These are phyloP conservation scores for Silurus asotus DNA, from an alignment of 2,113 vertebrate genomes.

Conservation along the genomic window DNA sequence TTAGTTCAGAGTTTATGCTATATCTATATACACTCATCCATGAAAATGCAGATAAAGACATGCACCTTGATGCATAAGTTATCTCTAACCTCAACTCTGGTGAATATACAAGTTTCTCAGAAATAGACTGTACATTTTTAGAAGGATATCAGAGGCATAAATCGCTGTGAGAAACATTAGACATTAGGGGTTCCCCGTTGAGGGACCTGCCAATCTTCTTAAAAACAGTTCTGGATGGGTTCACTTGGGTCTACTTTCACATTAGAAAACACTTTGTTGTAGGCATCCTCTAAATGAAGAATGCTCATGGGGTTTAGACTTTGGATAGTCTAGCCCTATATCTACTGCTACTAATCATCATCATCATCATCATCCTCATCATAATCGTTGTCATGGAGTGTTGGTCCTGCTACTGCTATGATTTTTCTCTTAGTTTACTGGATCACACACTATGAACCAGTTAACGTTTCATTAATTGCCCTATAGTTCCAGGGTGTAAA, in stretches of 20 bases:
- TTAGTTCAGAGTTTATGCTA: background rate
- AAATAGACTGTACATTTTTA: constrained; percentile 13
- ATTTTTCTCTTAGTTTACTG: background rate
- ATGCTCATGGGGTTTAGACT: background rate
- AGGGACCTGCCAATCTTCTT: background rate
- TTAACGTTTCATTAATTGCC: background rate
- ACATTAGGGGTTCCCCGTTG: background rate
- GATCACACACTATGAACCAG: background rate
- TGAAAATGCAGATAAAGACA: background rate
- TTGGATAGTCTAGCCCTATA: background rate
- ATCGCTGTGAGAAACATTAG: background rate
- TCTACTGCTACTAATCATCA: background rate
- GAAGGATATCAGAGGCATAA: constrained; percentile 26
- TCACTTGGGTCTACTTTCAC: background rate
- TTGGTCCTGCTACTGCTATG: too few relatives aligned
- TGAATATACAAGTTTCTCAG: constrained; percentile 34
- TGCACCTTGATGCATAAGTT: background rate
- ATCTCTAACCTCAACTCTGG: background rate
- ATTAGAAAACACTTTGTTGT: background rate
- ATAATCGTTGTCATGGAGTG: background rate
- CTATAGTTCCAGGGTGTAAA: constrained; percentile 6
- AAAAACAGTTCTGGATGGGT: background rate
- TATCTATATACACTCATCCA: background rate
- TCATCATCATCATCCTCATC: background rate
- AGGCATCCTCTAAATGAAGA: background rate